Conservation (phyloP, 2,797 vertebrate genomes). For the Liparis tanakae region DNA sequence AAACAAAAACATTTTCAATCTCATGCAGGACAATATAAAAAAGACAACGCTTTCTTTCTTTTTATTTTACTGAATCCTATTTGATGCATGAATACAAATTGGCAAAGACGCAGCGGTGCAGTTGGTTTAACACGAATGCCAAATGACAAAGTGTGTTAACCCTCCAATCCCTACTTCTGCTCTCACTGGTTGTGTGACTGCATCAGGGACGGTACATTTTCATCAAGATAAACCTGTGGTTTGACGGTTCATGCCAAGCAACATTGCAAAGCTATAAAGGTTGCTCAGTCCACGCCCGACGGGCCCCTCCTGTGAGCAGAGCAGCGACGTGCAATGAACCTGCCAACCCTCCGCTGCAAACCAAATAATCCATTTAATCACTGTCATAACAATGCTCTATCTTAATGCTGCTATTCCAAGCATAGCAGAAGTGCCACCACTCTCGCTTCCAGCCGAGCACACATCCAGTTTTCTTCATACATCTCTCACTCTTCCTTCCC, state of each 20-base stretch:
- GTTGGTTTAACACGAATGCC: not conserved
- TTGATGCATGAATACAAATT: conserved; percentile 4
- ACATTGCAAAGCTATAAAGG: conserved; percentile 23
- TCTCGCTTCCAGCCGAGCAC: conserved; percentile 13
- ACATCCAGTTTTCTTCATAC: conserved; percentile 36
- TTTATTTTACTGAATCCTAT: not conserved
- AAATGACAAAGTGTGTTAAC: conserved; percentile 22
- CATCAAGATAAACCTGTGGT: conserved; percentile 62
- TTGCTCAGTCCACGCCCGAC: conserved; percentile 46
- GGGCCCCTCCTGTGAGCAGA: conserved; percentile 21
- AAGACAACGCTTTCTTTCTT: not conserved
- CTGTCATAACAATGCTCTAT: conserved; percentile 34
- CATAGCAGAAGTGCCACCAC: conserved; percentile 24
- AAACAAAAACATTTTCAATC: not conserved
- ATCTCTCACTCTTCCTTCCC: conserved; percentile 47
- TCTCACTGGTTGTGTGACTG: conserved; percentile 41
- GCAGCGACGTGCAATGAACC: conserved; percentile 57
- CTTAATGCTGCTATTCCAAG: conserved; percentile 36
- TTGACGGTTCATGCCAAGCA: conserved; percentile 56
- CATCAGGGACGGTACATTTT: conserved; percentile 67
- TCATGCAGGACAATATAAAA: not conserved
- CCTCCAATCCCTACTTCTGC: conserved; percentile 13
- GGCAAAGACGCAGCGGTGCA: not conserved
- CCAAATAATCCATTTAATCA: conserved; percentile 25
- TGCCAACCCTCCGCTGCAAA: conserved; percentile 41